Base-by-base conservation (phyloP, 92 coral and sea anemone species). In the Muricea muricata region DNA sequence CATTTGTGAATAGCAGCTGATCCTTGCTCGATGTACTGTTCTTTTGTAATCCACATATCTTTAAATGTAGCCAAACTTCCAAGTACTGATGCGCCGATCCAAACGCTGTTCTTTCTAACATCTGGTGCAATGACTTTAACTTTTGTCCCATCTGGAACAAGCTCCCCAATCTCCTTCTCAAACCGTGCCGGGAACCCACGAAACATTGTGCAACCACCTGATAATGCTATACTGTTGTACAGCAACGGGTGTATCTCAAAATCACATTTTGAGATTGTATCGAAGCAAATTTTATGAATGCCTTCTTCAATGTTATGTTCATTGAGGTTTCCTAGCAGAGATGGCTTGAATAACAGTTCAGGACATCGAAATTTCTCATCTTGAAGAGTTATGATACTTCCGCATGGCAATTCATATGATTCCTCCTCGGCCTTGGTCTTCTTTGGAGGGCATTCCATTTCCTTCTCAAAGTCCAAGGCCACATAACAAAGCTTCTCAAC, bases 31-130 rank as follows among this genome's bases (percentile, higher is more conserved):
- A 87, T 95, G 61, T 95, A 95, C 58, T 95, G 94, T 35, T 95
- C 93, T 84, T 93, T 93, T 83, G 98, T 91, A 86, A 95, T 91
- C 97, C 98, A 95, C 97, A 93, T 91, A 70, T 95, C 97, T 79
- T 91, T 94, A 94, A 95, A 95, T 55, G 97, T 95, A 80, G 97
- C 87, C 77, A 92, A 88, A 61, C 97, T 89, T 57, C 95, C 97
- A 80, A 95, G 69, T 79, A 94, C 91, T 75, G 98, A 94, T 72
- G 94, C 98, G 56, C 98, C 98, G 35, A 94, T 93, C 98, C 98
- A 94, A 8, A 93, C 98, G 61, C 94, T 93, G 89, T 94, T 90
- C 84, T 93, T 94, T 61, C 98, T 92, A 90, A 93, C 93, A 24
- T 94, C 93, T 41, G 98, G 95, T 73, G 98, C 97, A 46, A 93